These are phyloP conservation scores for Acanthaster planci DNA, from an alignment of 35 echinoderm and acorn worm species.

Conservation along the genomic window DNA sequence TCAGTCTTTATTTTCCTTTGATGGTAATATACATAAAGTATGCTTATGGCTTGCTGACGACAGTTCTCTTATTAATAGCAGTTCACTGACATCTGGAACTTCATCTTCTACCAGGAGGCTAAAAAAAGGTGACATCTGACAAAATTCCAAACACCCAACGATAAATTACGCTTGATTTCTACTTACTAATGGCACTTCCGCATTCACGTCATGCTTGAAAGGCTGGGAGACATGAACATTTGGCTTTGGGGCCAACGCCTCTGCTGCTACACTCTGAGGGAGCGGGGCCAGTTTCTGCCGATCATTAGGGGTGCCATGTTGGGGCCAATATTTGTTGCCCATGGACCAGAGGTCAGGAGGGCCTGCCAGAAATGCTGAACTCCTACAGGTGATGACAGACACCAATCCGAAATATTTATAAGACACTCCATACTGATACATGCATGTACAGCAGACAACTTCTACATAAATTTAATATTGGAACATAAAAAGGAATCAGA, in stretches of 20 bases:
- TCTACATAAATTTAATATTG: too few species aligned
- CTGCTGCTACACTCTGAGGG: slow-evolving; percentile 52
- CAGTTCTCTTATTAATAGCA: too few species aligned
- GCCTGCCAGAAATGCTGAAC: slow-evolving; percentile 82
- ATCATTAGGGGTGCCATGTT: slow-evolving; percentile 47
- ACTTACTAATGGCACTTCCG: slow-evolving; percentile 56
- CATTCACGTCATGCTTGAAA: slow-evolving; percentile 85
- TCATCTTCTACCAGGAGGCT: too few species aligned
- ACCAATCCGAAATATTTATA: slow-evolving; percentile 8
- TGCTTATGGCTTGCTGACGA: too few species aligned
- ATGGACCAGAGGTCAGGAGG: slow-evolving; percentile 90
- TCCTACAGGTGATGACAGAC: slow-evolving; percentile 46
- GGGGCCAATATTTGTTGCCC: slow-evolving; percentile 92
- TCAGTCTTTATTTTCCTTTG: too few species aligned
- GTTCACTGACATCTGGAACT: too few species aligned
- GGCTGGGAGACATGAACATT: slow-evolving; percentile 75
- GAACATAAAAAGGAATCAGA: too few species aligned
- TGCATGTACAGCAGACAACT: too few species aligned
- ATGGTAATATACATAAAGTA: too few species aligned
- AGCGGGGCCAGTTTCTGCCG: slow-evolving; percentile 58
- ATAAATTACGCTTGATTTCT: background rate
- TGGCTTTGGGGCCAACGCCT: slow-evolving; percentile 54
- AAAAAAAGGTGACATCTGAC: too few species aligned
- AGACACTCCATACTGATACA: too few species aligned
- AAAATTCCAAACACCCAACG: too few species aligned